These are phyloP conservation scores for Archivesica marissinica DNA, from an alignment of 1,140 invertebrate species.

Conservation along the genomic window DNA sequence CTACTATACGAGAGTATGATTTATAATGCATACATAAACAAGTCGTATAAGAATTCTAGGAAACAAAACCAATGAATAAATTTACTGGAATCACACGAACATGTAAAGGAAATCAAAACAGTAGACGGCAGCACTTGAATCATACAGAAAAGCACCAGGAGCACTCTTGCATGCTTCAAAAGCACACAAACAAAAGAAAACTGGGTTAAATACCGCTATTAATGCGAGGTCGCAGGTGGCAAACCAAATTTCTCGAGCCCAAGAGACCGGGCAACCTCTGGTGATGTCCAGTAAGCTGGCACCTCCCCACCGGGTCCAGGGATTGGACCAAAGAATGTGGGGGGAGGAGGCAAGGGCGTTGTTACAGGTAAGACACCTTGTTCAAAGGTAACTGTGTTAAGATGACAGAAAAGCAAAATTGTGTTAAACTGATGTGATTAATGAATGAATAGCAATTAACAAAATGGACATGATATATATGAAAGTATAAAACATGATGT, in stretches of 20 bases:
- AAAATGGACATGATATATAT: too few relatives aligned
- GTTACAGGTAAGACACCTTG: conserved; percentile 4
- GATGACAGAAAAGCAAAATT: background rate
- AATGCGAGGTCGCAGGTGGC: conserved; percentile 28
- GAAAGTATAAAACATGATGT: too few relatives aligned
- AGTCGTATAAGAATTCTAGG: too few relatives aligned
- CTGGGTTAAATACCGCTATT: conserved; percentile 27
- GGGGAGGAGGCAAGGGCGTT: conserved; percentile 11
- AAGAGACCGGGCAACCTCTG: conserved; percentile 44
- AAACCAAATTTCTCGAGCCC: conserved; percentile 46
- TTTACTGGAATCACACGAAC: background rate
- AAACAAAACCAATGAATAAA: conserved; percentile 1
- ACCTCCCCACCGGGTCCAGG: conserved; percentile 44
- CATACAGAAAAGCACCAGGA: conserved; percentile 7
- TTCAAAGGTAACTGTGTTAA: conserved; percentile 15
- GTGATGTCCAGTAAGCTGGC: conserved; percentile 47
- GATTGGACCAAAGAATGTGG: conserved; percentile 46
- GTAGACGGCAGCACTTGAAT: background rate
- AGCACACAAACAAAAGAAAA: conserved; percentile 22
- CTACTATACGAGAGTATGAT: too few relatives aligned
- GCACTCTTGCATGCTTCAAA: conserved; percentile 17
- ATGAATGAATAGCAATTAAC: too few relatives aligned
- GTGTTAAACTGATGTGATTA: background rate
- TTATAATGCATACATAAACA: too few relatives aligned
- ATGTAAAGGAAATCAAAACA: background rate